Evolutionary conservation across 2,797 vertebrate genomes (phyloP), one percentile per base, ranked within the genome.

Genomic region (Pagetopsis macropterus): DNA sequence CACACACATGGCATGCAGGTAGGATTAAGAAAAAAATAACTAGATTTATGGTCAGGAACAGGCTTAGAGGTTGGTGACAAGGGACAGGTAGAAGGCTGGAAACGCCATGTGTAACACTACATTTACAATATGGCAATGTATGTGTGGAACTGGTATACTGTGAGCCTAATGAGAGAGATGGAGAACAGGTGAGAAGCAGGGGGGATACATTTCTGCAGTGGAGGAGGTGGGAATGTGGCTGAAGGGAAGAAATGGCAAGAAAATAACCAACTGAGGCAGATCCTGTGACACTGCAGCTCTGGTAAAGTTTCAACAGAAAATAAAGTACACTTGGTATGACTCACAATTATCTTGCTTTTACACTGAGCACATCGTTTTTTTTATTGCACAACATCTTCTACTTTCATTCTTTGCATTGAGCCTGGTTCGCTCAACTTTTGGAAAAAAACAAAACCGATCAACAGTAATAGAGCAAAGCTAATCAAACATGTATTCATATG

Each of bases 401-500:
- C 27, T 27, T 27, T 27, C 27, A 27, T 27, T 27, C 4, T 27
- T 27, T 37, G 33, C 8, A 37, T 37, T 37, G 33, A 37, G 33
- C 33, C 8, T 37, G 33, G 33, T 37, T 37, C 33, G 33, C 33
- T 37, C 6, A 37, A 37, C 33, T 37, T 7, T 37, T 37, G 7
- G 33, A 14, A 27, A 27, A 2, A 17, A 11, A 55, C 33, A 6
- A 37, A 9, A 41, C 43, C 2, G 5, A 4, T 41, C 17, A 3
- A 7, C 40, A 16, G n/a, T 43, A 51, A 67, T 9, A 15, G 48
- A 58, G 27, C 55, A 6, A 0, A 9, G 19, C 31, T 23, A 68
- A 68, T 54, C 2, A 37, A n/a, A 80, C 17, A 2, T 48, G 12
- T 37, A 59, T 60, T n/a, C 21, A 72, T 19, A 7, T 4, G 23